Conservation (phyloP, 2,797 vertebrate genomes). For the Masticophis lateralis region DNA sequence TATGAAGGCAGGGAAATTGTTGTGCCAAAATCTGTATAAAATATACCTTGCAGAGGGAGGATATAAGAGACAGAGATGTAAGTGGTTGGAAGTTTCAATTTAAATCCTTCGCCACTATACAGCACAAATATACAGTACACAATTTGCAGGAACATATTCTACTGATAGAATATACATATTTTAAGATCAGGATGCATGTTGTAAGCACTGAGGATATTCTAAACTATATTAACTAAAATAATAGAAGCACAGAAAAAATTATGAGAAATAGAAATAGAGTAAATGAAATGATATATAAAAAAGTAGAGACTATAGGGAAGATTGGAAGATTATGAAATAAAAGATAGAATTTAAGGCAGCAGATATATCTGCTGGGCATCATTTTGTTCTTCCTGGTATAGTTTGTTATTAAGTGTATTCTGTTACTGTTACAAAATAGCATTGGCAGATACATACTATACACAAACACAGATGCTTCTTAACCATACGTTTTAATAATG, state of each 20-base stretch:
- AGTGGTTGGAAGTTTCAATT: not conserved
- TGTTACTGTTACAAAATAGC: not conserved
- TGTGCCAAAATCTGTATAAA: slow-evolving; percentile 19
- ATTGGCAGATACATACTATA: not conserved
- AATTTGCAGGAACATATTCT: slow-evolving; percentile 31
- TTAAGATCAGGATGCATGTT: slow-evolving; percentile 29
- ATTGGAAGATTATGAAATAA: not conserved
- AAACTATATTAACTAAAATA: slow-evolving; percentile 12
- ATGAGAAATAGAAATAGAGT: not conserved
- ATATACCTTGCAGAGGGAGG: not conserved
- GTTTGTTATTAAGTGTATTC: not conserved
- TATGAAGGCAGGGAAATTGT: not conserved
- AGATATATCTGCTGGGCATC: not conserved
- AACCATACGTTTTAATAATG: not conserved
- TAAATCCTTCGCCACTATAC: not conserved
- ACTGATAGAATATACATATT: slow-evolving; percentile 10
- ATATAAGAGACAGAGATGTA: not conserved
- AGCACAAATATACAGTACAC: not conserved
- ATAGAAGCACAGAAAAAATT: slow-evolving; percentile 12
- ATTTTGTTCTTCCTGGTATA: not conserved
- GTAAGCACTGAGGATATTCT: slow-evolving; percentile 3
- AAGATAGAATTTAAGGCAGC: not conserved
- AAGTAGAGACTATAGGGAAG: no score
- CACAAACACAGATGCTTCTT: not conserved
- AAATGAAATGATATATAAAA: not conserved